Conservation (phyloP, 2,797 vertebrate genomes). For the Rhabdophis nuchalis region DNA sequence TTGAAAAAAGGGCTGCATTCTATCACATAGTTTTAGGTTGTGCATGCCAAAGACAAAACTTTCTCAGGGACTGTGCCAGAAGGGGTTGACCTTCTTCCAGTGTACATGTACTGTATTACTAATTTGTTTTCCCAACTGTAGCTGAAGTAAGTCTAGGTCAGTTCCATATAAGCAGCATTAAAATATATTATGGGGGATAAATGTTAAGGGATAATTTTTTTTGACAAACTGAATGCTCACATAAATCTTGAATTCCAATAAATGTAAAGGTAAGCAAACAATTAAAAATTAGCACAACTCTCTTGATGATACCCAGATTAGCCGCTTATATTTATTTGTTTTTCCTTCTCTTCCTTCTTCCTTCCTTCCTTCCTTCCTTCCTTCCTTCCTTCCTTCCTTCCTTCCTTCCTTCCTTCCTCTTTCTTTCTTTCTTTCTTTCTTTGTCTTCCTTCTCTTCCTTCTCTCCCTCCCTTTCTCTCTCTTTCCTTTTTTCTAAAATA, state of each 20-base stretch:
- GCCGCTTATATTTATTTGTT: not conserved
- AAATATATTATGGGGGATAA: accelerated
- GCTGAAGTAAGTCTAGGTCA: constrained; percentile 23
- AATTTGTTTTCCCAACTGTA: constrained; percentile 29
- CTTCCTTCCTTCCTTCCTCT: no score
- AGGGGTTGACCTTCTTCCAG: constrained; percentile 42
- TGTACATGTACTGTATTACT: constrained; percentile 48
- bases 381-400: accelerated
- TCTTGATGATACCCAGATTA: not conserved
- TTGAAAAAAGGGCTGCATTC: constrained; percentile 7
- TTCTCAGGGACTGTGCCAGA: constrained; percentile 41
- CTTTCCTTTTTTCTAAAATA: not conserved
- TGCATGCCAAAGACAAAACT: constrained; percentile 20
- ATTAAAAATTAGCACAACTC: not conserved
- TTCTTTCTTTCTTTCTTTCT: not conserved
- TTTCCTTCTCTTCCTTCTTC: not conserved
- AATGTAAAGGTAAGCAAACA: not conserved
- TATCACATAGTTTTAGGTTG: constrained; percentile 43
- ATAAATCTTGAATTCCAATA: not conserved
- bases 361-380: not conserved
- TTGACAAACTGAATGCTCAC: constrained; percentile 9
- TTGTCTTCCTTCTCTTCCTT: accelerated
- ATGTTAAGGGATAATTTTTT: not conserved
- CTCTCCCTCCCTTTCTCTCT: accelerated
- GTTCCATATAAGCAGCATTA: constrained; percentile 9